Percentiles rank a stretch among this genome's conserved stretches.
phyloP scores from a whole-genome alignment of 2,888 invertebrate species.

The Melikaiella ostensackeni region DNA sequence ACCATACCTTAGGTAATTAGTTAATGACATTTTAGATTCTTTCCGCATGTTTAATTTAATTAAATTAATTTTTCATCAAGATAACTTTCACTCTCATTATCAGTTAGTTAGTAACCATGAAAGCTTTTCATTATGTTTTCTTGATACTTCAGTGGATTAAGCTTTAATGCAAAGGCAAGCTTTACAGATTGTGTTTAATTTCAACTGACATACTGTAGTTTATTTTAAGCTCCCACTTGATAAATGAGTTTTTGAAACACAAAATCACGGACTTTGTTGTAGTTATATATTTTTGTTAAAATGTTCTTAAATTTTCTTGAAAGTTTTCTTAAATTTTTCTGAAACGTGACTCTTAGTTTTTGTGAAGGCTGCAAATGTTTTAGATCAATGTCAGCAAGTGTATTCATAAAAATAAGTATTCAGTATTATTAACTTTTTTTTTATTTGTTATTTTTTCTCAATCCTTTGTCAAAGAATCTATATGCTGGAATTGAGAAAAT shows the following conservation, averaged over 20 bases:
- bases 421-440: background rate
- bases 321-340: background rate
- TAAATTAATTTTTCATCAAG: background rate
- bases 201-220: no score
- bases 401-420: background rate
- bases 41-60: background rate
- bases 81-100: background rate
- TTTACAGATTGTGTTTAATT: background rate
- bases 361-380: background rate
- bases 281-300: background rate
- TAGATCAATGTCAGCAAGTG: background rate
- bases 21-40: background rate
- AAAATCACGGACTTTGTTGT: no score
- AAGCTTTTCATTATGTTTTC: background rate
- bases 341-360: background rate
- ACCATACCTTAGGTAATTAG: background rate
- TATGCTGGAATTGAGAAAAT: background rate
- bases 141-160: constrained; percentile 2
- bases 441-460: background rate
- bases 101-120: background rate
- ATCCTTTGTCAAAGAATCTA: background rate
- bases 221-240: no score
- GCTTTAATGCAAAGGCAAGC: background rate
- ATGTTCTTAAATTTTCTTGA: background rate
- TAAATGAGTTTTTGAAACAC: no score